These are phyloP conservation scores for Melanogrammus aeglefinus DNA, from an alignment of 2,797 vertebrate species.

Conservation along the genomic window DNA sequence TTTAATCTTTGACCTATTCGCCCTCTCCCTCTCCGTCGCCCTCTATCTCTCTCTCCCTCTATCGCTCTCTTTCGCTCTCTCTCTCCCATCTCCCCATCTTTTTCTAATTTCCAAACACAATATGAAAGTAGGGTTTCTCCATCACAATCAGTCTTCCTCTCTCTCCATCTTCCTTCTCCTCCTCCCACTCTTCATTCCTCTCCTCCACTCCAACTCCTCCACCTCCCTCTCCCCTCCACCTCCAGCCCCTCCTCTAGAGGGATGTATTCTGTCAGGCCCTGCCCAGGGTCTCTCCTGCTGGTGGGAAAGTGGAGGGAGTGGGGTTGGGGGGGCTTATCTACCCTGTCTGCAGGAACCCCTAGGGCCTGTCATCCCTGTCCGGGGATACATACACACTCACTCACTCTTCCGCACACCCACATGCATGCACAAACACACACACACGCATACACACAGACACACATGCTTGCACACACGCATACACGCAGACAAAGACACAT, in stretches of 20 bases:
- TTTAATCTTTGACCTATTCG: not conserved
- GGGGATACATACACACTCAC: not conserved
- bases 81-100: no score
- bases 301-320: not conserved
- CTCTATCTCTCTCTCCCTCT: no score
- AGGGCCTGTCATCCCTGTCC: constrained; percentile 3
- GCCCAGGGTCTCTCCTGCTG: not conserved
- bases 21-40: not conserved
- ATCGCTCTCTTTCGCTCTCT: no score
- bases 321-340: not conserved
- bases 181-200: not conserved
- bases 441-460: not conserved
- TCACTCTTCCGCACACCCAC: no score
- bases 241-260: not conserved
- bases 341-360: not conserved
- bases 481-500: no score
- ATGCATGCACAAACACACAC: not conserved
- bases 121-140: no score
- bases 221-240: no score
- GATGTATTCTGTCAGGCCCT: not conserved
- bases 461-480: no score
- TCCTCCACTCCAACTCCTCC: no score
- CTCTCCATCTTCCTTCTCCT: no score
- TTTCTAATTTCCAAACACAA: no score
- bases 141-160: no score